phyloP scores from a whole-genome alignment of 2,113 vertebrate genomes.

The Eleginops maclovinus region DNA sequence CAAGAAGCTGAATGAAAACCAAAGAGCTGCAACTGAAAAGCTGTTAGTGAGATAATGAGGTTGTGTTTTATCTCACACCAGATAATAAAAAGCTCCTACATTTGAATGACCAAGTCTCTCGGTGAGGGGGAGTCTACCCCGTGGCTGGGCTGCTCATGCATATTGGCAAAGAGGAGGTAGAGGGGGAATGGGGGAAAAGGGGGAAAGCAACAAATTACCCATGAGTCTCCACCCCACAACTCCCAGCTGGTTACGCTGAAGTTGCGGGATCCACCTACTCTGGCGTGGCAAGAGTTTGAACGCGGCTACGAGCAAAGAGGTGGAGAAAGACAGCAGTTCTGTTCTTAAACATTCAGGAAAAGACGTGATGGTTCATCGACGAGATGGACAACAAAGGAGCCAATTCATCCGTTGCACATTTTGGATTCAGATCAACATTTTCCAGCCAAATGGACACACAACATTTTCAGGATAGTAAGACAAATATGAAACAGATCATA shows the following conservation, averaged over 20 bases:
- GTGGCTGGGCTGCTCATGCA: constrained; percentile 77
- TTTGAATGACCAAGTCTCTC: constrained; percentile 79
- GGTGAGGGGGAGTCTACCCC: constrained; percentile 69
- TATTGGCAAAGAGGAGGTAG: constrained; percentile 71
- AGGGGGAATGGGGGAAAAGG: constrained; percentile 34
- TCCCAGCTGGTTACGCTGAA: constrained; percentile 86
- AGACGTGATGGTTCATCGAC: not conserved
- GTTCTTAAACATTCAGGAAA: constrained; percentile 46
- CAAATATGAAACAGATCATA: constrained; percentile 61
- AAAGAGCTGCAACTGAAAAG: constrained; percentile 59
- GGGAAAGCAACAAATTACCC: constrained; percentile 82
- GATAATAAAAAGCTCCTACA: constrained; percentile 67
- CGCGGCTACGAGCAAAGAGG: constrained; percentile 68
- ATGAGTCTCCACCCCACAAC: constrained; percentile 85
- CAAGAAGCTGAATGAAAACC: constrained; percentile 34
- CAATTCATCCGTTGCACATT: not conserved
- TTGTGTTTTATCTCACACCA: constrained; percentile 56
- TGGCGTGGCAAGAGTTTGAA: constrained; percentile 81
- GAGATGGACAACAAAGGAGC: not conserved
- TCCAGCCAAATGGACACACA: not conserved
- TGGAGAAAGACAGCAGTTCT: constrained; percentile 49
- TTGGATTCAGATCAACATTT: not conserved
- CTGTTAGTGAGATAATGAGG: constrained; percentile 65
- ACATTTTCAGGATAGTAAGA: no score
- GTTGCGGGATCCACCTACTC: constrained; percentile 79